Conservation (phyloP, 2,797 vertebrate genomes). For the Aphelocoma californica region DNA sequence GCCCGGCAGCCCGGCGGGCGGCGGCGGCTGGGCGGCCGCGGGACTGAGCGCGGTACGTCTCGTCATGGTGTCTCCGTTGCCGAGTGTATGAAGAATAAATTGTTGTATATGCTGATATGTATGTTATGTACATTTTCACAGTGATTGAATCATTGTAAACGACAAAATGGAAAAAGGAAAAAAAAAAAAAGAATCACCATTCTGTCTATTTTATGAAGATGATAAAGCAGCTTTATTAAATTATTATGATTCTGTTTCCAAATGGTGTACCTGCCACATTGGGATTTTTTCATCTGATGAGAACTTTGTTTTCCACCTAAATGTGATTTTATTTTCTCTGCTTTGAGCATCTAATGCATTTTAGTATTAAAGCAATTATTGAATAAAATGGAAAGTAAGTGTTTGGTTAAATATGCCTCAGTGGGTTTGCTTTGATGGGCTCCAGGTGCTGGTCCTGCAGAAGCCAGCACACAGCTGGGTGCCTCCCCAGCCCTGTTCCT, state of each 20-base stretch:
- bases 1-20: background rate
- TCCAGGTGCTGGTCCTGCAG: background rate
- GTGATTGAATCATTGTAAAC: constrained; percentile 81
- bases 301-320: constrained; percentile 77
- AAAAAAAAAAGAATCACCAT: constrained; percentile 70
- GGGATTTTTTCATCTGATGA: constrained; percentile 73
- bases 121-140: constrained; percentile 83
- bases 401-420: constrained; percentile 67
- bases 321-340: constrained; percentile 79
- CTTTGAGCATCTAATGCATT: constrained; percentile 79
- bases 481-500: background rate
- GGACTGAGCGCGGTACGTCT: constrained; percentile 63
- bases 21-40: constrained; percentile 42
- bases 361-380: constrained; percentile 83
- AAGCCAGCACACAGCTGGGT: fast-evolving
- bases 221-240: constrained; percentile 84
- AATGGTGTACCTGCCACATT: constrained; percentile 75
- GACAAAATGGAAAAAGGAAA: constrained; percentile 48
- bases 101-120: constrained; percentile 81
- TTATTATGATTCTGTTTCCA: constrained; percentile 80
- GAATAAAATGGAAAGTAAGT: constrained; percentile 73
- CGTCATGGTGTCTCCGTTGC: constrained; percentile 75
- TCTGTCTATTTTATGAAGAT: constrained; percentile 83
- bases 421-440: constrained; percentile 41
- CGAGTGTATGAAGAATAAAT: constrained; percentile 75